phyloP scores from a whole-genome alignment of 2,888 invertebrate genomes.

The Phasia obesa region DNA sequence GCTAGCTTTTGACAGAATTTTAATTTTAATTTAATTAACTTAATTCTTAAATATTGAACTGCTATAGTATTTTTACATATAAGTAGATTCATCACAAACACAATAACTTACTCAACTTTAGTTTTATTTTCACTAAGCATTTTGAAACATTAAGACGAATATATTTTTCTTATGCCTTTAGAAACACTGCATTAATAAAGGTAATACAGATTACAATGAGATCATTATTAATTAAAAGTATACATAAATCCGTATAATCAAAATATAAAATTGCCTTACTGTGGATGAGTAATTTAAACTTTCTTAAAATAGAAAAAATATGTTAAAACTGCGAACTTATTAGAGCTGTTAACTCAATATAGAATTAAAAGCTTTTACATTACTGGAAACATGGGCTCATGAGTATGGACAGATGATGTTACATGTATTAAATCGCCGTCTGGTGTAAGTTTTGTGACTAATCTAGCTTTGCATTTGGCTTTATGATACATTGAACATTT shows the following conservation, averaged over 20 bases:
- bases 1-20: neutral
- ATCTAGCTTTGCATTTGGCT: slow-evolving; percentile 79
- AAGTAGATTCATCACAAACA: neutral
- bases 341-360: neutral
- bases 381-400: slow-evolving; percentile 76
- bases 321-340: neutral
- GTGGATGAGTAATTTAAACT: neutral
- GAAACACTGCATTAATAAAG: too few relatives aligned
- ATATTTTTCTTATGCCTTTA: too few relatives aligned
- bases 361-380: neutral
- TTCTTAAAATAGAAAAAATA: neutral
- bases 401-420: slow-evolving; percentile 77
- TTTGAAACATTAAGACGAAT: too few relatives aligned
- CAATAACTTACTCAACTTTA: neutral
- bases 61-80: neutral
- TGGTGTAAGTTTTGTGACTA: slow-evolving; percentile 76
- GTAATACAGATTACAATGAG: neutral
- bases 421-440: slow-evolving; percentile 76
- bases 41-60: neutral
- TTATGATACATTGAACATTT: slow-evolving; percentile 82
- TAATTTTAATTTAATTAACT: neutral
- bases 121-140: too few relatives aligned
- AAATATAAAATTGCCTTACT: neutral
- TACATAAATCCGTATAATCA: neutral
- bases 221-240: neutral